A percentile compares a stretch with the other conserved stretches of the same genome.
Evolutionary conservation across 2,888 invertebrate genomes (phyloP).

Genomic region (Oligia fasciuncula): DNA sequence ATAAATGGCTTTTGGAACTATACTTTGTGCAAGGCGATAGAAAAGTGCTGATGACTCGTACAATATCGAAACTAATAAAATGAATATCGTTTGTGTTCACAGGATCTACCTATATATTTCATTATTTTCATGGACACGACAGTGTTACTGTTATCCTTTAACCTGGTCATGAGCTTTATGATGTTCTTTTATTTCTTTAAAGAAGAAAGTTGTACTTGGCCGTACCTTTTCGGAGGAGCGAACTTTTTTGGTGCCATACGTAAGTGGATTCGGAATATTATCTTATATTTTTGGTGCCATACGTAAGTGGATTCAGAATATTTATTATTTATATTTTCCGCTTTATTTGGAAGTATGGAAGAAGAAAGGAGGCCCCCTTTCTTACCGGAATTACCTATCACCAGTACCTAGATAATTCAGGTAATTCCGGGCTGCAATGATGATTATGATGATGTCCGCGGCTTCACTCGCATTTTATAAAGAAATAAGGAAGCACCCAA

Average conservation of each 20-base stretch:
- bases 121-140: conserved; percentile 31
- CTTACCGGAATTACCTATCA: not conserved
- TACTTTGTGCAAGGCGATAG: not conserved
- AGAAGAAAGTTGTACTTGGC: conserved; percentile 6
- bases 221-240: conserved; percentile 29
- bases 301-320: conserved; percentile 39
- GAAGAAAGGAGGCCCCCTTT: not conserved
- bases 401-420: too few species aligned
- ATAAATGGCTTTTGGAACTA: not conserved
- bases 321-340: not conserved
- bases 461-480: not conserved
- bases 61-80: not conserved
- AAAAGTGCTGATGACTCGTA: not conserved
- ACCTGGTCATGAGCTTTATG: conserved; percentile 20
- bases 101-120: conserved; percentile 6
- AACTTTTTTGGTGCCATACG: conserved; percentile 35
- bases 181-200: conserved; percentile 6
- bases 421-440: not conserved
- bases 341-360: not conserved
- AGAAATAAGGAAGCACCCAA: not conserved
- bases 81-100: conserved; percentile 9
- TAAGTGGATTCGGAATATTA: conserved; percentile 35
- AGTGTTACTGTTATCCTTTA: conserved; percentile 27
- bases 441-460: too few species aligned
- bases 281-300: conserved; percentile 17